Conservation (phyloP, 2,113 vertebrate genomes). For the Phrynosoma blainvillii region DNA sequence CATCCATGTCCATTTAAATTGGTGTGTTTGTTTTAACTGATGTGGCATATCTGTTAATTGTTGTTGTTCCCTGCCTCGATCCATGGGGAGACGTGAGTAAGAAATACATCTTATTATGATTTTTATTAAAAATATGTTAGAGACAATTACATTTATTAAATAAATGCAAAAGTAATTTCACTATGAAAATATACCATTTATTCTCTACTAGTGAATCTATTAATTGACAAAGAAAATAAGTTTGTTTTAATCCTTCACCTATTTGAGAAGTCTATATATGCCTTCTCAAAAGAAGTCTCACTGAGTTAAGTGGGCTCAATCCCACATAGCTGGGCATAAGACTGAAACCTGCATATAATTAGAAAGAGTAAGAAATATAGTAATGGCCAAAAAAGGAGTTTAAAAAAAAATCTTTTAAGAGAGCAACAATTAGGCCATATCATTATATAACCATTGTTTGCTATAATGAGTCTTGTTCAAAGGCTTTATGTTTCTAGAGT, state of each 20-base stretch:
- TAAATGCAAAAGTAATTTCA: neutral
- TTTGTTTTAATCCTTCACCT: neutral
- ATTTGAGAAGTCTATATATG: neutral
- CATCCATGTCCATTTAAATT: too few species aligned
- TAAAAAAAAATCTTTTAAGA: neutral
- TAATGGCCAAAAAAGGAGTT: neutral
- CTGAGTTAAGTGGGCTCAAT: neutral
- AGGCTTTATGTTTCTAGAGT: neutral
- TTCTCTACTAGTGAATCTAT: neutral
- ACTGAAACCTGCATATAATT: neutral
- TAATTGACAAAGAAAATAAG: neutral
- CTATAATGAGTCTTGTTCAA: conserved; percentile 5
- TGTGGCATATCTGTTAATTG: too few species aligned
- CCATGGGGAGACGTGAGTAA: too few species aligned
- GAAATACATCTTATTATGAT: too few species aligned
- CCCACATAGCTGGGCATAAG: too few species aligned
- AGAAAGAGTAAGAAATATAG: neutral
- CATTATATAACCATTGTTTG: conserved; percentile 14
- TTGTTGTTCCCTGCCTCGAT: too few species aligned
- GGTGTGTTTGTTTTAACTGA: too few species aligned
- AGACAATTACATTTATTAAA: neutral
- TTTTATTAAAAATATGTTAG: neutral
- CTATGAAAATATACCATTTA: neutral
- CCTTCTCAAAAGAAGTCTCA: neutral
- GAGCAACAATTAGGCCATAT: neutral